Conservation (phyloP, 2,797 vertebrate genomes). For the Delichon dasypus region DNA sequence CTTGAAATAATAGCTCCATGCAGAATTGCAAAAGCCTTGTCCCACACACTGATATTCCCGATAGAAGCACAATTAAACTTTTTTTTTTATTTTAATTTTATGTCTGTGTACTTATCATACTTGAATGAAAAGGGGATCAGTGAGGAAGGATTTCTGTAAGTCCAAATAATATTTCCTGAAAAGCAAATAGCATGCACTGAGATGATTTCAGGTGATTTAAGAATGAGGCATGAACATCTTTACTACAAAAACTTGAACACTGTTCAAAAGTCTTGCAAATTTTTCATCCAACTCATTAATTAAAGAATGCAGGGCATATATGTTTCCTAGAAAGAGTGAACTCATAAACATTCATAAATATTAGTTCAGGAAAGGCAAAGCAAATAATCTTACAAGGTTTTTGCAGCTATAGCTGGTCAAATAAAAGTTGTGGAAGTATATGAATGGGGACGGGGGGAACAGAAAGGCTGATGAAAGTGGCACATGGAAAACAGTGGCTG, state of each 20-base stretch:
- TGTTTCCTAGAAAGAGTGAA: background rate
- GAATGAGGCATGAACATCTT: background rate
- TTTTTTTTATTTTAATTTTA: constrained; percentile 38
- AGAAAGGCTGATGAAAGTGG: background rate
- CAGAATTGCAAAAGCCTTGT: constrained; percentile 27
- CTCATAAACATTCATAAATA: background rate
- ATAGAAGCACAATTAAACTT: constrained; percentile 48
- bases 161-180: background rate
- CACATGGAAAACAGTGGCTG: background rate
- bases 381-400: background rate
- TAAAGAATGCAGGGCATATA: background rate
- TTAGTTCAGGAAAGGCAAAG: background rate
- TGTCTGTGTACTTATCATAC: background rate
- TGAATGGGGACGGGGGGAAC: background rate
- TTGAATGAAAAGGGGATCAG: constrained; percentile 16
- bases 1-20: constrained; percentile 31
- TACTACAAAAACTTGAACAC: background rate
- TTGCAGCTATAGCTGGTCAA: background rate
- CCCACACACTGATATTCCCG: constrained; percentile 12
- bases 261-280: background rate
- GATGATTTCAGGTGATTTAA: background rate
- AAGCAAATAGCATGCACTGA: background rate
- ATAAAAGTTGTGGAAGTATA: background rate
- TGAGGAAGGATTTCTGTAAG: constrained; percentile 15
- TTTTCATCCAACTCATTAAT: background rate